Evolutionary conservation across 2,888 invertebrate species (phyloP).

Genomic region (Muschampia plurimacula): DNA sequence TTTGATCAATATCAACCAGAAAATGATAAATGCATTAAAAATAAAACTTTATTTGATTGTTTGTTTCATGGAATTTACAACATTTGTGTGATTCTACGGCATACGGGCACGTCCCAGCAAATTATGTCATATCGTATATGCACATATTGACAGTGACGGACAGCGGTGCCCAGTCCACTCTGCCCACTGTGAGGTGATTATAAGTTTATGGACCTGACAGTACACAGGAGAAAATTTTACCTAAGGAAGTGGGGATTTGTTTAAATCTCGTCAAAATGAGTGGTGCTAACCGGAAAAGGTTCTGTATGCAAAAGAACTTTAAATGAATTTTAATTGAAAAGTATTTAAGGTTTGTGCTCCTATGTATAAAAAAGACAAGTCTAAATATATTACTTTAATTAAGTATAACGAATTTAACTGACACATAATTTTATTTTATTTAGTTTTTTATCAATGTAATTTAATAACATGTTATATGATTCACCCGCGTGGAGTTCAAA

Average conservation of each 20-base stretch:
- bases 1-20: background rate
- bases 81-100: background rate
- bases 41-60: background rate
- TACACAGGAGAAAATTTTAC: constrained; percentile 3
- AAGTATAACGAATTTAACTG: no score
- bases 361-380: no score
- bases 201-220: constrained; percentile 31
- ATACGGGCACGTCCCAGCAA: background rate
- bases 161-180: constrained; percentile 21
- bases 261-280: background rate
- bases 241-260: background rate
- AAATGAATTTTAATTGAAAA: no score
- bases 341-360: no score
- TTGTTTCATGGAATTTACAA: background rate
- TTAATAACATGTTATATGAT: no score
- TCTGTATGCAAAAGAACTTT: no score
- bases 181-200: constrained; percentile 22
- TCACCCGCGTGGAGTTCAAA: no score
- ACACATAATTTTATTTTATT: no score
- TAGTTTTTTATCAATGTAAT: no score
- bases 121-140: constrained; percentile 16
- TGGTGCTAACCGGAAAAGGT: no score
- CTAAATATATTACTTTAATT: no score
- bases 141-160: constrained; percentile 27
- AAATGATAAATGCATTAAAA: background rate